Evolutionary conservation across 2,888 invertebrate genomes (phyloP).

Genomic region (Taenaris catops): DNA sequence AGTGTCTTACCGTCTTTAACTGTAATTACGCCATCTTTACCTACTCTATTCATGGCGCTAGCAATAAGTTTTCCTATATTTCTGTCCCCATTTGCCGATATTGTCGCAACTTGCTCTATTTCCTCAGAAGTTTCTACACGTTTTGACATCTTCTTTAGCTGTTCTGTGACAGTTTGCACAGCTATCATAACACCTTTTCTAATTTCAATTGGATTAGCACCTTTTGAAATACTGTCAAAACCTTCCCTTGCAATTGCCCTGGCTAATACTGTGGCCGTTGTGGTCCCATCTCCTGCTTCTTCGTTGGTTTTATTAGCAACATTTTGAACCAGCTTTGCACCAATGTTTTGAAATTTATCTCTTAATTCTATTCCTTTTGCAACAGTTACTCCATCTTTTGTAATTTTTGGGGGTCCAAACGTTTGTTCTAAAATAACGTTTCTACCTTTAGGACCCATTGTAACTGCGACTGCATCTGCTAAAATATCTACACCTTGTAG

Average conservation of each 20-base stretch:
- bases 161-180: slow-evolving; percentile 93
- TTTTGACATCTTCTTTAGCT: slow-evolving; percentile 92
- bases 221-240: slow-evolving; percentile 97
- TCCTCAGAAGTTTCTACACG: slow-evolving; percentile 97
- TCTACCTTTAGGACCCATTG: slow-evolving; percentile 99
- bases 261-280: slow-evolving; percentile 98
- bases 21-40: slow-evolving; percentile 98
- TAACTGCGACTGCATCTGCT: slow-evolving; percentile 99
- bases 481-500: slow-evolving; percentile 98
- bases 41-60: slow-evolving; percentile 97
- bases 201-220: slow-evolving; percentile 98
- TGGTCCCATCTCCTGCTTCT: slow-evolving; percentile 99
- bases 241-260: slow-evolving; percentile 99
- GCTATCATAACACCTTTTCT: slow-evolving; percentile 94
- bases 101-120: slow-evolving; percentile 99
- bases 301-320: slow-evolving; percentile 99
- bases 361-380: slow-evolving; percentile 98
- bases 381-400: slow-evolving; percentile 99
- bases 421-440: slow-evolving; percentile 99
- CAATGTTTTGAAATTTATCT: slow-evolving; percentile 99
- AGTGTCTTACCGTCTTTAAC: slow-evolving; percentile 99
- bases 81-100: slow-evolving; percentile 98
- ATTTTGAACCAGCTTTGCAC: slow-evolving; percentile 98
- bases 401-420: slow-evolving; percentile 99
- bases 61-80: slow-evolving; percentile 95